phyloP scores from a whole-genome alignment of 2,797 vertebrate genomes.

The Anabacerthia variegaticeps region DNA sequence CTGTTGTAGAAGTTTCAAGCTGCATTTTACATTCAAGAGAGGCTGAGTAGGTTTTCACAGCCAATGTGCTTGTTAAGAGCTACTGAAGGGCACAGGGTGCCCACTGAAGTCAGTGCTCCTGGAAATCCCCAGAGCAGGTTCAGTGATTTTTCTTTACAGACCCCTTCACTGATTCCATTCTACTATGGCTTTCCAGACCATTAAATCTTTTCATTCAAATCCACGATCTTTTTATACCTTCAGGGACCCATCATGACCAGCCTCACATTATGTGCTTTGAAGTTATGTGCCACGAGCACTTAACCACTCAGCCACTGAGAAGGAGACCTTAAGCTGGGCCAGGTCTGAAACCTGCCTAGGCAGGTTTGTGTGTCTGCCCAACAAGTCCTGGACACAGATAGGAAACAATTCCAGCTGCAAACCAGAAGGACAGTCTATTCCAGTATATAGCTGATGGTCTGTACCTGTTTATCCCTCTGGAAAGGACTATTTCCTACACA shows the following conservation, averaged over 20 bases:
- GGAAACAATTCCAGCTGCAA: not conserved
- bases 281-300: not conserved
- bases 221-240: not conserved
- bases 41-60: not conserved
- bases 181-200: constrained; percentile 6
- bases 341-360: not conserved
- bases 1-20: not conserved
- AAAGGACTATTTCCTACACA: not conserved
- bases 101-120: not conserved
- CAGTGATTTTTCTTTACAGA: not conserved
- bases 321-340: not conserved
- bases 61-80: not conserved
- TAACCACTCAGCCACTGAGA: not conserved
- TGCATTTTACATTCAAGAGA: not conserved
- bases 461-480: not conserved
- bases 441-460: not conserved
- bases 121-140: not conserved
- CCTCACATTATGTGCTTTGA: not conserved
- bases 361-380: not conserved
- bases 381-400: fast-evolving
- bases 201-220: constrained; percentile 40
- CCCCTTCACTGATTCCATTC: not conserved
- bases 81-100: not conserved
- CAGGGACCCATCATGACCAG: not conserved
- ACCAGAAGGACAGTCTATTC: not conserved